phyloP scores from a whole-genome alignment of 2,113 vertebrate species.

The Pantherophis guttatus region DNA sequence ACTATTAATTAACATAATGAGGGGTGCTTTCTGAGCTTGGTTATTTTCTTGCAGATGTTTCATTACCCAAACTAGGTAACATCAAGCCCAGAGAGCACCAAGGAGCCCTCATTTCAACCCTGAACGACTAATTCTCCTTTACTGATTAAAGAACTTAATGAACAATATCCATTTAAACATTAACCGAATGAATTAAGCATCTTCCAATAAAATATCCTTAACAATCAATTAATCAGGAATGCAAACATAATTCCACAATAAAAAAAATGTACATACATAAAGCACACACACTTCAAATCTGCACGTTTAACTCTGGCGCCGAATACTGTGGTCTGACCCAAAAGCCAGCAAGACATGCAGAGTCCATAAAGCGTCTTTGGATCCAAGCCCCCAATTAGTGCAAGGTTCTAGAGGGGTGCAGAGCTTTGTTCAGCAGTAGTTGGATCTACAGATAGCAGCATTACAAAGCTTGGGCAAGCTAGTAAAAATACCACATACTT shows the following conservation, averaged over 20 bases:
- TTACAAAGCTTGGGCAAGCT: constrained; percentile 51
- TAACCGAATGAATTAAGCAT: neutral
- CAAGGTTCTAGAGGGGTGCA: constrained; percentile 30
- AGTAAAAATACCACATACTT: constrained; percentile 66
- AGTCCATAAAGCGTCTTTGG: constrained; percentile 20
- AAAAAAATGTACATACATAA: neutral
- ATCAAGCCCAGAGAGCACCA: neutral
- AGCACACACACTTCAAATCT: neutral
- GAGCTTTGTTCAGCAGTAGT: constrained; percentile 43
- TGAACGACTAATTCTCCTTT: neutral
- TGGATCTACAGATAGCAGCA: constrained; percentile 27
- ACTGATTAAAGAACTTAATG: neutral
- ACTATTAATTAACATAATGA: neutral
- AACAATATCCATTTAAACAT: neutral
- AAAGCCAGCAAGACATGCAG: constrained; percentile 37
- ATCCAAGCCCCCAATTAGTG: constrained; percentile 9
- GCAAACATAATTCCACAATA: neutral
- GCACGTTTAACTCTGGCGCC: neutral
- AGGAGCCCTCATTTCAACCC: neutral
- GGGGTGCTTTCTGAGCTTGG: neutral
- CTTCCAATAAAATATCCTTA: neutral
- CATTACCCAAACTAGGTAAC: neutral
- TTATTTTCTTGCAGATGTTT: neutral
- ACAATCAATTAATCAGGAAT: neutral
- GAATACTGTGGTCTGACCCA: neutral